A percentile compares a stretch with the other conserved stretches of the same genome.
Evolutionary conservation across 30 jellyfish, hydroid and myxozoan species (phyloP).

Genomic region (Aurelia sp.): DNA sequence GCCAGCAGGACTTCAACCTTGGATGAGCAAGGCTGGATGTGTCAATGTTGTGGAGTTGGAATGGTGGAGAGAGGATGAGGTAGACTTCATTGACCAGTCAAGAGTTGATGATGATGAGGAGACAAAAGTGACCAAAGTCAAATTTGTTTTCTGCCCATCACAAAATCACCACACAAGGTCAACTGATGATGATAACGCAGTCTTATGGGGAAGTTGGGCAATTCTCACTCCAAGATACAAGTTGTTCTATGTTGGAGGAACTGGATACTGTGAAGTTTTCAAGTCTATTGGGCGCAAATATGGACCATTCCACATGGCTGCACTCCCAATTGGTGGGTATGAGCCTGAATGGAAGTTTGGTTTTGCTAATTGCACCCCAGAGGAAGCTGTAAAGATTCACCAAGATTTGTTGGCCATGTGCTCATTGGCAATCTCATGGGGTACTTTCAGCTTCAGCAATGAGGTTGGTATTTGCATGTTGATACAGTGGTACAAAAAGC

Average conservation of each 20-base stretch:
- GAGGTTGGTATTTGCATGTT: slow-evolving; percentile 69
- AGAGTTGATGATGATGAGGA: slow-evolving; percentile 95
- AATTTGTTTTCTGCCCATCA: slow-evolving; percentile 93
- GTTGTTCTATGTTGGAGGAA: slow-evolving; percentile 88
- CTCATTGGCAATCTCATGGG: slow-evolving; percentile 97
- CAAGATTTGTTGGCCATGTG: slow-evolving; percentile 97
- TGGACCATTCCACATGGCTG: slow-evolving; percentile 99
- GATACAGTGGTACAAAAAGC: background rate
- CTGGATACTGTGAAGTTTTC: slow-evolving; percentile 97
- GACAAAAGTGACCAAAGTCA: slow-evolving; percentile 84
- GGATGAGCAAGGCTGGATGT: slow-evolving; percentile 97
- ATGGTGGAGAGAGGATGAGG: slow-evolving; percentile 99
- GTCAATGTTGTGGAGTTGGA: slow-evolving; percentile 95
- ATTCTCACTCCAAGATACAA: slow-evolving; percentile 90
- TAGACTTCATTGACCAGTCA: slow-evolving; percentile 94
- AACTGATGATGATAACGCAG: slow-evolving; percentile 92
- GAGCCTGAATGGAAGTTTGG: slow-evolving; percentile 90
- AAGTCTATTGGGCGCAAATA: slow-evolving; percentile 92
- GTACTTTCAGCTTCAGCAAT: slow-evolving; percentile 90
- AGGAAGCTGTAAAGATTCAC: slow-evolving; percentile 96
- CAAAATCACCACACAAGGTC: slow-evolving; percentile 91
- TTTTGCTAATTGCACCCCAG: slow-evolving; percentile 96
- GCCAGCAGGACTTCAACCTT: slow-evolving; percentile 90
- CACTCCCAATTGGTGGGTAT: slow-evolving; percentile 97
- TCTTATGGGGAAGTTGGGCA: slow-evolving; percentile 98